A percentile compares a stretch with the other conserved stretches of the same genome.
Evolutionary conservation across 2,113 vertebrate genomes (phyloP).

Genomic region (Sylvilagus bachmani): DNA sequence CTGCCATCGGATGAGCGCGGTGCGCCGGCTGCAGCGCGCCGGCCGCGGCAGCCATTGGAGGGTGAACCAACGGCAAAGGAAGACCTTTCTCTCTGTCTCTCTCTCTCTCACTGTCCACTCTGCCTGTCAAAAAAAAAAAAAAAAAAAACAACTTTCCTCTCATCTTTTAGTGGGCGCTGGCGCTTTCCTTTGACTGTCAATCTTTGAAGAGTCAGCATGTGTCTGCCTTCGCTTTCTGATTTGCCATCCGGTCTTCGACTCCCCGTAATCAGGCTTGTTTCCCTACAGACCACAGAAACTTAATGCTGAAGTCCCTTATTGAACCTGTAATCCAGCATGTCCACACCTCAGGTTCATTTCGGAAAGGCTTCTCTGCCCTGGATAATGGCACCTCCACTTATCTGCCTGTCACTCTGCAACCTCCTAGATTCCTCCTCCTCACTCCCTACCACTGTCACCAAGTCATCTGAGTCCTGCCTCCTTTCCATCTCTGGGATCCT

Average conservation of each 20-base stretch:
- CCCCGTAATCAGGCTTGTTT: neutral
- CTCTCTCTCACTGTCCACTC: too few relatives aligned
- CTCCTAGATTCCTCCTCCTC: neutral
- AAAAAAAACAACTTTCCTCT: neutral
- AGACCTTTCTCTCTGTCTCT: too few relatives aligned
- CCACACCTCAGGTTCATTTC: neutral
- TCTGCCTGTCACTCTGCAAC: neutral
- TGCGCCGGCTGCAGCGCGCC: too few relatives aligned
- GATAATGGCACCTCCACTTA: neutral
- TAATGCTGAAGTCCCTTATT: neutral
- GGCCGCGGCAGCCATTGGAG: too few relatives aligned
- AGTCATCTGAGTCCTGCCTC: neutral
- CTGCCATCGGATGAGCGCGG: too few relatives aligned
- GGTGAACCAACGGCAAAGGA: too few relatives aligned
- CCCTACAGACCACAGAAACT: neutral
- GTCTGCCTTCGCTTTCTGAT: neutral
- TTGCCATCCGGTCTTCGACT: neutral
- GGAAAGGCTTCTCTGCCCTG: neutral
- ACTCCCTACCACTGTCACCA: too few relatives aligned
- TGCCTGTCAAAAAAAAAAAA: too few relatives aligned
- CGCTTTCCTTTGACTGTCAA: neutral
- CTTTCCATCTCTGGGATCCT: neutral
- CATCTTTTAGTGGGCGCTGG: neutral
- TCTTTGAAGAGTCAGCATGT: neutral
- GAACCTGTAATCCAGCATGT: neutral